Base-by-base conservation (phyloP, 2,888 invertebrate species). In the Metalampra italica region DNA sequence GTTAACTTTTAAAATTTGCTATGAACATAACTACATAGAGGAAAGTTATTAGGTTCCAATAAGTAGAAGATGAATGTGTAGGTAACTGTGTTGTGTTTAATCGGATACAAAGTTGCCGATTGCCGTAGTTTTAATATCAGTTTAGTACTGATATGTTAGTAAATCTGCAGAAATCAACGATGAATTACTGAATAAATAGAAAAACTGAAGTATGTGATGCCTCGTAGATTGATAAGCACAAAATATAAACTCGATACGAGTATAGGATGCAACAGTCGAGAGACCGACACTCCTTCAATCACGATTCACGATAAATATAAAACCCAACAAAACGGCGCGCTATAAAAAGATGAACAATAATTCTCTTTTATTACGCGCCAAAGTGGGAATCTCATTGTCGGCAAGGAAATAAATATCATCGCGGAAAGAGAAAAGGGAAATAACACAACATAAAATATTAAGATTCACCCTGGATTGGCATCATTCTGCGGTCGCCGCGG, bases 381-480 rank as follows among this genome's bases (percentile, higher is more conserved):
- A 87, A 89, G 88, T 87, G 86, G 85, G 88, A 87, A 89, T 88
- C 85, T 89, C 87, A 87, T 82, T 86, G 88, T 87, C 84, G 83
- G 81, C 80, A 71, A 77, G 78, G 82, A 85, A 80, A 87, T 89
- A 88, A 88, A 88, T 88, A 87, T 82, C 85, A 87, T 82, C 76
- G 78, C 78, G 82, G 82, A 87, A 86, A 81, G 83, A 81, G 80
- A 83, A 83, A 83, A 81, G 80, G 80, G 81, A 83, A 87, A 87
- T 86, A 87, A 86, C 85, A 87, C 87, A 87, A 87, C 85, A 87
- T 86, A 83, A 89, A 89, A 87, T 88, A 89, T 88, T 87, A 88
- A 89, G 86, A 88, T 88, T 87, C 84, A 82, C 82, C 83, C 83
- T 73, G 85, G 86, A 88, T 88, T 88, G 88, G 84, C 85, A 83